Conservation (phyloP, 2,797 vertebrate genomes). For the Potorous gilbertii region DNA sequence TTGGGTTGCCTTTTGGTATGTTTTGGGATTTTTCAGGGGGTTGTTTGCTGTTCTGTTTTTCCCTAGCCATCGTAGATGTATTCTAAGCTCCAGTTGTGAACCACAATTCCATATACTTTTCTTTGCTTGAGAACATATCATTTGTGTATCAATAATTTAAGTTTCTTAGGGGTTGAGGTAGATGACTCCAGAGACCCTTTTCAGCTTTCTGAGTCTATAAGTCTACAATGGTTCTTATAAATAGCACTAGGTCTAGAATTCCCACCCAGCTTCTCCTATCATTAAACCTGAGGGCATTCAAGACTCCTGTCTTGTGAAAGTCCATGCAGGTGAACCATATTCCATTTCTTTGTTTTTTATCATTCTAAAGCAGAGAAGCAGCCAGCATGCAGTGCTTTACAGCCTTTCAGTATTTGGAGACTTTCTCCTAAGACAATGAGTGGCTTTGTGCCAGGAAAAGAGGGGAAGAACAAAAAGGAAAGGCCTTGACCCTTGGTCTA, state of each 20-base stretch:
- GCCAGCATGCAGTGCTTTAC: constrained; percentile 65
- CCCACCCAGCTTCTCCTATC: constrained; percentile 13
- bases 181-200: not conserved
- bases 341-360: constrained; percentile 20
- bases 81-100: constrained; percentile 54
- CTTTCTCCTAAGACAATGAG: constrained; percentile 66
- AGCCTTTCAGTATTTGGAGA: constrained; percentile 66
- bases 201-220: not conserved
- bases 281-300: constrained; percentile 34
- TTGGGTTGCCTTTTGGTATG: not conserved
- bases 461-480: constrained; percentile 5
- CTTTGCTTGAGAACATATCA: constrained; percentile 61
- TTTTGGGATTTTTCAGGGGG: not conserved
- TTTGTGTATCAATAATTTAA: constrained; percentile 39
- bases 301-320: not conserved
- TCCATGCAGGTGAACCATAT: not conserved
- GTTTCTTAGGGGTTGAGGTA: constrained; percentile 11
- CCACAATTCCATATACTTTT: constrained; percentile 40
- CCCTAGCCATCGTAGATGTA: not conserved
- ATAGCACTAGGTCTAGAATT: constrained; percentile 62
- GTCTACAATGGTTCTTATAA: constrained; percentile 9
- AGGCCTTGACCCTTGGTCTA: constrained; percentile 68
- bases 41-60: not conserved
- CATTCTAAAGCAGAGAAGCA: constrained; percentile 56
- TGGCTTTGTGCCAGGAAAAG: constrained; percentile 65